These are phyloP conservation scores for Caracal caracal DNA, from an alignment of 2,113 vertebrate species.

Conservation along the genomic window DNA sequence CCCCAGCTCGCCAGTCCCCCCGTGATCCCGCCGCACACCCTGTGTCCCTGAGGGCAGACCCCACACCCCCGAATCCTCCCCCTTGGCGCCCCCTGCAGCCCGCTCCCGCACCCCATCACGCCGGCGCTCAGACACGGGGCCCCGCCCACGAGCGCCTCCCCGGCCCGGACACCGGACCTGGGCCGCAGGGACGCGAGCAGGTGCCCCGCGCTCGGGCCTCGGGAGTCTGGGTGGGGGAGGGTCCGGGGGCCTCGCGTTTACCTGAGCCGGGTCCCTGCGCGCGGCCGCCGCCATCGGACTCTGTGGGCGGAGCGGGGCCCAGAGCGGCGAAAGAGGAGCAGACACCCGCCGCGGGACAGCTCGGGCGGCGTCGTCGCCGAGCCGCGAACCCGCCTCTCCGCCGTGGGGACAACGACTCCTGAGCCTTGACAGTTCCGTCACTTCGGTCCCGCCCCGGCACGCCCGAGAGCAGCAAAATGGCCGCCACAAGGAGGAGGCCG, in stretches of 20 bases:
- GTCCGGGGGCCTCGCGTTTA: not conserved
- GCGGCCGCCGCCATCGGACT: not conserved
- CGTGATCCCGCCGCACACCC: not conserved
- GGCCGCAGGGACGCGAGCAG: not conserved
- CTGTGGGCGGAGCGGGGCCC: not conserved
- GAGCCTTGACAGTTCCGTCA: fast-evolving
- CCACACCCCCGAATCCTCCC: too few species aligned
- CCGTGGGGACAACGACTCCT: not conserved
- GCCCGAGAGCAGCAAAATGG: not conserved
- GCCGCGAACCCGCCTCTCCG: too few species aligned
- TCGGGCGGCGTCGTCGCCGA: not conserved
- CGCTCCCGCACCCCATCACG: fast-evolving
- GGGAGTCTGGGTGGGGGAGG: fast-evolving
- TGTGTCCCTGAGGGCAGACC: not conserved
- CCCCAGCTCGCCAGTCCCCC: not conserved
- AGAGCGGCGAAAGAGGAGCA: too few species aligned
- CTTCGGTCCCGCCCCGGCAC: not conserved
- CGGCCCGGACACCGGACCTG: not conserved
- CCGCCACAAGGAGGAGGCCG: not conserved
- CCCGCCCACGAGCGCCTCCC: not conserved
- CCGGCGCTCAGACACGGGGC: not conserved
- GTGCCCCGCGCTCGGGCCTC: not conserved
- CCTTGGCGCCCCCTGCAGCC: not conserved
- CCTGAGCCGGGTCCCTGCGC: not conserved
- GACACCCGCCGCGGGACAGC: too few species aligned